A percentile compares a stretch with the other conserved stretches of the same genome.
These are phyloP conservation scores for Osmoderma eremita DNA, from an alignment of 2,888 invertebrate species.

Conservation along the genomic window DNA sequence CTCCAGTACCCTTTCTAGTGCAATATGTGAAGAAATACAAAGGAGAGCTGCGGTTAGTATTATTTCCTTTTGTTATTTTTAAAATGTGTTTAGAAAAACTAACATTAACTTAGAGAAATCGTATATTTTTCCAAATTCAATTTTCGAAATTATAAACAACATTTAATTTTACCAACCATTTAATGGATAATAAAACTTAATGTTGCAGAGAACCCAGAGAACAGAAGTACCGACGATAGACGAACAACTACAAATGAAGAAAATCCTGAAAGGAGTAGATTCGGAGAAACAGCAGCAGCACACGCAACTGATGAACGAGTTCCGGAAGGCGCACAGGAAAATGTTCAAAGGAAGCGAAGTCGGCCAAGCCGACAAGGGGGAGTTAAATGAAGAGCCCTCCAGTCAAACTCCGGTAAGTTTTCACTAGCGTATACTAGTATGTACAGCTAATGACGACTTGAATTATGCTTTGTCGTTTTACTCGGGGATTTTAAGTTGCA, in stretches of 20 bases:
- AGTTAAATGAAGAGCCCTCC: background rate
- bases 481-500: no score
- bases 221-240: constrained; percentile 57
- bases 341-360: constrained; percentile 72
- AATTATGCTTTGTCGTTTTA: background rate
- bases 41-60: constrained; percentile 72
- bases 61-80: constrained; percentile 4
- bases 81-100: no score
- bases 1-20: constrained; percentile 71
- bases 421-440: background rate
- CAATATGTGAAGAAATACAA: constrained; percentile 76
- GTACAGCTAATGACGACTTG: background rate
- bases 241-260: constrained; percentile 62
- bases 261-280: constrained; percentile 64
- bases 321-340: constrained; percentile 86
- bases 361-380: background rate
- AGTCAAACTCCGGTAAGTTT: constrained; percentile 25
- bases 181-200: background rate
- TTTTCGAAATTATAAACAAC: background rate
- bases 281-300: constrained; percentile 76
- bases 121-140: background rate
- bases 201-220: constrained; percentile 29
- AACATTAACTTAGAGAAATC: background rate
- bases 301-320: constrained; percentile 86
- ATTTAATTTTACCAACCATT: background rate